Evolutionary conservation across 2,797 vertebrate genomes (phyloP), one percentile per base, ranked within the genome.

Genomic region (Acanthurus leucopareius): DNA sequence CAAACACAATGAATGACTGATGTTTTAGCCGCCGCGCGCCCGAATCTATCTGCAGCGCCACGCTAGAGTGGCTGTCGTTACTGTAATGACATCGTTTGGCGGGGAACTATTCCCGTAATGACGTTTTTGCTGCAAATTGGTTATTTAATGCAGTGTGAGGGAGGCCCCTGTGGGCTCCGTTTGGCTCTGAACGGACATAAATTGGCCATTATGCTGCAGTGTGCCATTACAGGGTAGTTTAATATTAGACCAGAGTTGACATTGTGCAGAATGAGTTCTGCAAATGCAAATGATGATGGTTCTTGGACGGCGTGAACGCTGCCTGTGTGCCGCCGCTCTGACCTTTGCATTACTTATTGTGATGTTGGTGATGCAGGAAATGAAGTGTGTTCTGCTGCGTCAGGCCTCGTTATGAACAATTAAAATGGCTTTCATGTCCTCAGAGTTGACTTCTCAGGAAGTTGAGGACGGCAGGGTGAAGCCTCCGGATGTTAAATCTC

Each of bases 61-160:
- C 20, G 15, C 67, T 53, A 19, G 54, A 85, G 54, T 65, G 72
- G 54, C 72, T 45, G 64, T 71, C 62, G 51, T 84, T 82, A 82
- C 53, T 53, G 79, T 86, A 87, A 88, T 79, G 86, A 86, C 85
- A 87, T 87, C 69, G 9, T 86, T 88, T 90, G 81, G 75, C 45
- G 4, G 74, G n/a, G 22, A 85, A 79, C 7, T 61, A 47, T 83
- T 81, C 72, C 77, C 60, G 16, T 87, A 88, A 87, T 77, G 75
- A 83, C 53, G 67, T 71, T 86, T 83, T 81, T 10, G 51, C 77
- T 73, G 67, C 65, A 83, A 79, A 87, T 77, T 82, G 83, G 76
- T 86, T 84, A 68, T 87, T 88, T 86, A 88, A 81, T 79, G 86
- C 44, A 44, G 11, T 73, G 73, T 8, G 28, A 56, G 56, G 67